phyloP scores from a whole-genome alignment of 1,140 invertebrate species.

The Drosophila gunungcola region DNA sequence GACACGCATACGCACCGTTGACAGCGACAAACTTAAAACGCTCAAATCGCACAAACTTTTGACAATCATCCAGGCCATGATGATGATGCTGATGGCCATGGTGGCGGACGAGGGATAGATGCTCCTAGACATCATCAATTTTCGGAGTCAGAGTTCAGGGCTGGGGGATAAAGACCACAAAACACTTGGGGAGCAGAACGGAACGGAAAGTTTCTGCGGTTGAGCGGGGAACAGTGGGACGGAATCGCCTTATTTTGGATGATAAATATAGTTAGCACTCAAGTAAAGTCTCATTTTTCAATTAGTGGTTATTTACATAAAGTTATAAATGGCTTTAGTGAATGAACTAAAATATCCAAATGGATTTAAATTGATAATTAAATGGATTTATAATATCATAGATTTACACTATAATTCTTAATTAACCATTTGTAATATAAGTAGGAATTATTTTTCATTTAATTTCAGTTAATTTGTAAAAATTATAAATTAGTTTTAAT shows the following conservation, averaged over 20 bases:
- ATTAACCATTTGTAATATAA: no score
- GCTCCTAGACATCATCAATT: slow-evolving; percentile 71
- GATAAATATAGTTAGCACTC: no score
- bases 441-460: no score
- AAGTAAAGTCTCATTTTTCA: no score
- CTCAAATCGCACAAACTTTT: slow-evolving; percentile 53
- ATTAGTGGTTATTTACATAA: no score
- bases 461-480: no score
- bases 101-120: slow-evolving; percentile 5
- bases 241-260: not conserved
- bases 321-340: no score
- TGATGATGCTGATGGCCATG: slow-evolving; percentile 21
- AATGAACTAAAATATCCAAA: no score
- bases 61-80: slow-evolving; percentile 43
- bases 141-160: slow-evolving; percentile 12
- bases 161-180: slow-evolving; percentile 45
- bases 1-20: slow-evolving; percentile 56
- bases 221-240: slow-evolving; percentile 42
- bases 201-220: slow-evolving; percentile 61
- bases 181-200: slow-evolving; percentile 64
- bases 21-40: slow-evolving; percentile 45
- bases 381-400: no score
- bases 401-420: no score
- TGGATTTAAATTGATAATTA: no score
- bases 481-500: no score